Conservation (phyloP, 2,797 vertebrate species). For the Lutjanus argentimaculatus region DNA sequence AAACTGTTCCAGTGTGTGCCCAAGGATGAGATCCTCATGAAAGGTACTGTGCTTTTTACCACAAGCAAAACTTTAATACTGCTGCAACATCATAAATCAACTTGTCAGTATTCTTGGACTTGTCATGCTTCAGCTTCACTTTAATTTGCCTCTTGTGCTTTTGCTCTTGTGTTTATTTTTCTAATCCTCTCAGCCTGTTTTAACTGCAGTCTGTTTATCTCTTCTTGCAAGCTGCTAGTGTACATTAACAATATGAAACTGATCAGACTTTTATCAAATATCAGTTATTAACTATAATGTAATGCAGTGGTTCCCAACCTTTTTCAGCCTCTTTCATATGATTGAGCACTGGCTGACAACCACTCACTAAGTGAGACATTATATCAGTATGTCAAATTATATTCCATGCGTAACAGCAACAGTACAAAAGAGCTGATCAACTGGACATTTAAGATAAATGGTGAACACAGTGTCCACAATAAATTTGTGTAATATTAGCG, state of each 20-base stretch:
- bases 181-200: background rate
- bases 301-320: too few relatives aligned
- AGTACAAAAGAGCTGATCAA: too few relatives aligned
- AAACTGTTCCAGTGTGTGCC: constrained; percentile 96
- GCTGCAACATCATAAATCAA: background rate
- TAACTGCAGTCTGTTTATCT: background rate
- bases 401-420: too few relatives aligned
- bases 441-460: too few relatives aligned
- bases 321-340: too few relatives aligned
- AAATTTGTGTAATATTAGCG: too few relatives aligned
- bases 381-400: too few relatives aligned
- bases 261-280: background rate
- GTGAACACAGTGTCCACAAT: too few relatives aligned
- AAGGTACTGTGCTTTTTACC: constrained; percentile 85
- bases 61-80: background rate
- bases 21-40: constrained; percentile 94
- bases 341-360: too few relatives aligned
- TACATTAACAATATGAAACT: background rate
- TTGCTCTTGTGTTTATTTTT: constrained; percentile 1
- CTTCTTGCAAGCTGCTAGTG: background rate
- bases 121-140: background rate
- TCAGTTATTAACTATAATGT: background rate
- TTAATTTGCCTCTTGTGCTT: background rate
- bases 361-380: too few relatives aligned
- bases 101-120: background rate